Base-by-base conservation (phyloP, 2,113 vertebrate genomes). In the Pimephales promelas region DNA sequence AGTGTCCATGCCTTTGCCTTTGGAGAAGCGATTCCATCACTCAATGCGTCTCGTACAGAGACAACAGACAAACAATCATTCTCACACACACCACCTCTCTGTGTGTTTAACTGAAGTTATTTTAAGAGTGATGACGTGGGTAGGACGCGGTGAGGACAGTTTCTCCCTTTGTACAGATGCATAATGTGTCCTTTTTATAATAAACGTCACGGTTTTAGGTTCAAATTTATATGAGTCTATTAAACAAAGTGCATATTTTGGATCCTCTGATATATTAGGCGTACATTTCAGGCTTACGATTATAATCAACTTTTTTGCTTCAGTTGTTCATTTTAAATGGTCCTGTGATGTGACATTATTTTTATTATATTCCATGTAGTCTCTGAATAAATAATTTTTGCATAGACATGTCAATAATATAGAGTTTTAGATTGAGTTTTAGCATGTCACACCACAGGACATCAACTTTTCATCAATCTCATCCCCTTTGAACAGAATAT, bases 121-220 rank as follows among this genome's bases (percentile, higher is more conserved):
- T 85, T 85, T 70, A 61, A 64, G 72, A 81, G 34, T 10, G 28
- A 54, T 82, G 56, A 78, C 76, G n/a, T 78, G 2, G 76, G n/a
- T 57, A 78, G 36, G 75, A 78, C 0, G 1, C 14, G 6, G 13
- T 1, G 22, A 61, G 76, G 76, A 28, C 56, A 78, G n/a, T 61
- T 26, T 78, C 34, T 61, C 14, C 40, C 22, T 45, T 43, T 40
- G 34, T 59, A 78, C 34, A 26, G 56, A 68, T 2, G 0, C 22
- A 72, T 3, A 72, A 45, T 4, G 7, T 68, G 64, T 40, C 16
- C 64, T 68, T 34, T 22, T 24, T 45, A 68, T 68, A 36, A 68
- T 10, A 36, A 68, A 68, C 31, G 22, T 10, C 16, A 68, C 4
- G 9, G 8, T 68, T 68, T 36, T 10, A 68, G 1, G 31, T 36